These are phyloP conservation scores for Maylandia zebra DNA, from an alignment of 2,113 vertebrate species.

Conservation along the genomic window DNA sequence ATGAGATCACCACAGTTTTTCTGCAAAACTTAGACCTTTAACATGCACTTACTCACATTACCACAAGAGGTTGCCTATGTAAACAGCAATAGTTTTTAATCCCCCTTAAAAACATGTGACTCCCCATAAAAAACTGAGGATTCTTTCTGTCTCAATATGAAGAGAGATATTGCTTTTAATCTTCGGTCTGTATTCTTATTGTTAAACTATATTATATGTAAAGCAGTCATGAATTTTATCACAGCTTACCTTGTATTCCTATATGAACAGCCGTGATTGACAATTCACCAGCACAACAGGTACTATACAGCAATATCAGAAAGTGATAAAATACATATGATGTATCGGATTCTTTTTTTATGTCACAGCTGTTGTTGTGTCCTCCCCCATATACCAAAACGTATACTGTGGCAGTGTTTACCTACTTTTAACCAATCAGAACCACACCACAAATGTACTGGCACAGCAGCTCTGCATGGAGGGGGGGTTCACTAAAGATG, in stretches of 20 bases:
- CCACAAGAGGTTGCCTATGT: background rate
- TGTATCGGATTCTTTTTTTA: background rate
- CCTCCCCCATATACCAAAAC: background rate
- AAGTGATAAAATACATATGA: background rate
- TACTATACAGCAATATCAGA: background rate
- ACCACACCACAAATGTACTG: background rate
- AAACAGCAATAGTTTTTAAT: background rate
- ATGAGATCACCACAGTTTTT: background rate
- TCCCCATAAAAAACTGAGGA: background rate
- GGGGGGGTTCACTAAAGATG: background rate
- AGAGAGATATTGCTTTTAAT: background rate
- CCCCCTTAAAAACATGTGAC: background rate
- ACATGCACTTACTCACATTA: background rate
- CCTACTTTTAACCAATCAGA: background rate
- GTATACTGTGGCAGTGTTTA: background rate
- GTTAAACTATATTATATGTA: background rate
- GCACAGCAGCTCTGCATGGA: background rate
- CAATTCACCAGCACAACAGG: background rate
- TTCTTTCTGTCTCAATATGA: background rate
- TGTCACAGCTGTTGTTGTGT: background rate
- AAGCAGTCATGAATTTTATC: accelerated
- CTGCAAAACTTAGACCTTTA: background rate
- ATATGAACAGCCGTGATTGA: background rate
- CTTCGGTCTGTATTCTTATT: background rate
- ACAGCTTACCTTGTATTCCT: background rate